Evolutionary conservation across 1,140 invertebrate species (phyloP).

Genomic region (Drosophila kikkawai): DNA sequence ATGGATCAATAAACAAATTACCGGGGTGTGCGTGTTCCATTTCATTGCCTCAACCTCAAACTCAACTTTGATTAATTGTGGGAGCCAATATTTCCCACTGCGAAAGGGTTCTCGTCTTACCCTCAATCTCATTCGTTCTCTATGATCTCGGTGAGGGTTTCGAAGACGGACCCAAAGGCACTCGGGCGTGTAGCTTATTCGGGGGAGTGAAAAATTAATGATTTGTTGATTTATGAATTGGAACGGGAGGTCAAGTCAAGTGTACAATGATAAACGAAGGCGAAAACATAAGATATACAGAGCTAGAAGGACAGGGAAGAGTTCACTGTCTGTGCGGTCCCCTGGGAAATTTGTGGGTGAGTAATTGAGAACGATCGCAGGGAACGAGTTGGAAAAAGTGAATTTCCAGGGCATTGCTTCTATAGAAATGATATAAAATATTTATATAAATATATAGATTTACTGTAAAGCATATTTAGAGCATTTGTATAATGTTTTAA

Average conservation of each 20-base stretch:
- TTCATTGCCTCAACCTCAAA: conserved; percentile 54
- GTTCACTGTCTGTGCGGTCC: conserved; percentile 63
- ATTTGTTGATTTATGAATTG: conserved; percentile 85
- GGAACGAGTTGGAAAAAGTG: background rate
- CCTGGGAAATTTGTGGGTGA: conserved; percentile 42
- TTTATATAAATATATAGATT: background rate
- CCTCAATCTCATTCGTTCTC: conserved; percentile 15
- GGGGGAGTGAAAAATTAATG: conserved; percentile 81
- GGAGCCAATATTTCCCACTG: conserved; percentile 80
- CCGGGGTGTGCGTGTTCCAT: conserved; percentile 72
- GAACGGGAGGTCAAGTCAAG: conserved; percentile 78
- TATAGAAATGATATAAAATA: background rate
- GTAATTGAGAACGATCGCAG: conserved; percentile 34
- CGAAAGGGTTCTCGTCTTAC: conserved; percentile 44
- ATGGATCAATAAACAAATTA: conserved; percentile 79
- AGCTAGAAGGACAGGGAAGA: background rate
- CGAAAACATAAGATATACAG: conserved; percentile 21
- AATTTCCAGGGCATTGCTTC: background rate
- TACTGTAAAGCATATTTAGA: background rate
- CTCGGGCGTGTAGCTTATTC: conserved; percentile 29
- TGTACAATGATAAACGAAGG: conserved; percentile 71
- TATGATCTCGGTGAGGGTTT: conserved; percentile 32
- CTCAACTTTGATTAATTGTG: conserved; percentile 78
- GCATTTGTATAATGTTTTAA: background rate
- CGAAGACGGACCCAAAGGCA: conserved; percentile 16